Base-by-base conservation (phyloP, 2,888 invertebrate species). In the Zaprionus obscuricornis region DNA sequence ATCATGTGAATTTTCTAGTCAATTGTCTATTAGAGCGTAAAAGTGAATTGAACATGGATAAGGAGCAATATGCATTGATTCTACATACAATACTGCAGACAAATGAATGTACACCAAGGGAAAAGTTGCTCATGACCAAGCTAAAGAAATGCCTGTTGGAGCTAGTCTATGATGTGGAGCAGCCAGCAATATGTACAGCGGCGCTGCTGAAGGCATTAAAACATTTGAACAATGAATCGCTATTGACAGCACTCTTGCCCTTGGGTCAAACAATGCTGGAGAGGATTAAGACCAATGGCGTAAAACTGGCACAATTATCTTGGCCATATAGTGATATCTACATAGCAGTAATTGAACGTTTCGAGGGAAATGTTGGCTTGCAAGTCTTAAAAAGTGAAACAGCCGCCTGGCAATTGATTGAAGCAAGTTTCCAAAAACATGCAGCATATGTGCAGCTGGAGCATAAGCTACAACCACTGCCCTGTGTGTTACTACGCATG, bases 31-130 rank as follows among this genome's bases (percentile, higher is more conserved):
- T 89, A 8, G 74, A 69, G 22, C 91, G 92, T 33, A 90, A 90
- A 58, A 90, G 92, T 49, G 95, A 95, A 85, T 90, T 96, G 29
- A 67, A 92, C 18, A 87, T 94, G 62, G 95, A 96, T 76, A 89
- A 92, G 26, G 93, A 94, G 63, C 95, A 95, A 84, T 88, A 94
- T 11, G 91, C 92, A 0, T 89, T 94, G 27, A 90, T 93, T 13
- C 84, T 95, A 1, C 93, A 92, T 66, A 93, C 93, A 7, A 89
- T 94, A 49, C 71, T 95, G 6, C 68, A 71, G n/a, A 56, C 70
- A 3, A 36, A 17, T 3, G 59, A 54, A 2, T 16, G 18, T 1
- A 57, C 55, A 10, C 14, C 65, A 1, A 46, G 62, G n/a, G 57
- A 74, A 17, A 73, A 71, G 29, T 0, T 89, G 68, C 29, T 91